Conservation (phyloP, 1,140 invertebrate genomes). For the Cydia fagiglandana region DNA sequence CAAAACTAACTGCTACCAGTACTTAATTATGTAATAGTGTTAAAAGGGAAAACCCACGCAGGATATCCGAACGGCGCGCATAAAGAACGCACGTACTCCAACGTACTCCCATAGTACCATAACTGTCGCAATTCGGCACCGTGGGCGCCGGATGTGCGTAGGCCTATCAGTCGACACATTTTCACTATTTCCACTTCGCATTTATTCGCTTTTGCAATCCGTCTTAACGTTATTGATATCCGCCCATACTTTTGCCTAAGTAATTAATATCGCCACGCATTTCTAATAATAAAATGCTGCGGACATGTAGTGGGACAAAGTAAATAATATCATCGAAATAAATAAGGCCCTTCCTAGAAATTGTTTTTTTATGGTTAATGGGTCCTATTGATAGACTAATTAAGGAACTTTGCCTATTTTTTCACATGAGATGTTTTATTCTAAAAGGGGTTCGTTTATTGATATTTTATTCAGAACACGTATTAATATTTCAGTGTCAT, state of each 20-base stretch:
- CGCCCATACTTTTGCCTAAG: constrained; percentile 36
- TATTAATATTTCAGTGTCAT: no score
- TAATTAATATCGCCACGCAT: constrained; percentile 28
- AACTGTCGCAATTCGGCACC: constrained; percentile 37
- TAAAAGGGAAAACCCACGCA: background rate
- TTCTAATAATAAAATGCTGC: background rate
- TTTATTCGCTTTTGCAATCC: constrained; percentile 20
- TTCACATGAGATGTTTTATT: no score
- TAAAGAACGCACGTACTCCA: constrained; percentile 2
- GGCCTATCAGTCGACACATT: constrained; percentile 35
- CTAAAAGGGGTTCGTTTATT: no score
- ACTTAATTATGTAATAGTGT: background rate
- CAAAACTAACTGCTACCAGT: background rate
- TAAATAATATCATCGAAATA: background rate
- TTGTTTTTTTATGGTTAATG: no score
- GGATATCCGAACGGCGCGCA: background rate
- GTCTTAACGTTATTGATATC: constrained; percentile 16
- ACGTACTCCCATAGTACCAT: constrained; percentile 22
- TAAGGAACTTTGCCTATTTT: no score
- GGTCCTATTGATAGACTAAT: no score
- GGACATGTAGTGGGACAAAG: background rate
- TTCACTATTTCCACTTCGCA: constrained; percentile 27
- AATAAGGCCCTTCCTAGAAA: no score
- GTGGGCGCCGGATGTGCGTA: constrained; percentile 53
- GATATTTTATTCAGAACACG: no score